Conservation (phyloP, 1,140 invertebrate species). For the Mamestra configurata region DNA sequence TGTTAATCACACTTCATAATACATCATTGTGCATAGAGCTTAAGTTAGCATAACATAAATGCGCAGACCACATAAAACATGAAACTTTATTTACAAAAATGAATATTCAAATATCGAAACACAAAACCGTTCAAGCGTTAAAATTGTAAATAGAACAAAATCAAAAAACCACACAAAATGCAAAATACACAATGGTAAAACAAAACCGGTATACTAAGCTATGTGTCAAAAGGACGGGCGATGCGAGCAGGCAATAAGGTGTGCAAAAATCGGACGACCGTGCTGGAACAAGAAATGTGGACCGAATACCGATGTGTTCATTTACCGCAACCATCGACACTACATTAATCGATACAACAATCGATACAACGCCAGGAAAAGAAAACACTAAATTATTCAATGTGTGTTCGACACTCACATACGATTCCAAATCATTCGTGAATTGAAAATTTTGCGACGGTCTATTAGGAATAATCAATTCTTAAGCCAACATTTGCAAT, state of each 20-base stretch:
- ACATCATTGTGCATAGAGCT: background rate
- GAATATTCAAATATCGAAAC: constrained; percentile 32
- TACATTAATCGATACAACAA: constrained; percentile 56
- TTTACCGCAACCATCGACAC: constrained; percentile 59
- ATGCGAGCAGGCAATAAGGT: constrained; percentile 79
- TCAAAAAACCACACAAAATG: constrained; percentile 66
- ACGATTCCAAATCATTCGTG: constrained; percentile 22
- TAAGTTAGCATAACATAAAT: constrained; percentile 46
- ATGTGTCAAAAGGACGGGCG: constrained; percentile 69
- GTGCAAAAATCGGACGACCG: constrained; percentile 80
- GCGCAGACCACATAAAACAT: constrained; percentile 40
- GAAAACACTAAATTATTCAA: constrained; percentile 15
- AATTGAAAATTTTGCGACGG: constrained; percentile 17
- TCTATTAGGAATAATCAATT: constrained; percentile 37
- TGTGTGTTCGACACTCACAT: background rate
- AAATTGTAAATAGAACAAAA: constrained; percentile 66
- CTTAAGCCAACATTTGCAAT: constrained; percentile 45
- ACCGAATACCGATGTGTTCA: constrained; percentile 74
- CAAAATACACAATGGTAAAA: constrained; percentile 49
- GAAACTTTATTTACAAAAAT: constrained; percentile 28
- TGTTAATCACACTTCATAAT: constrained; percentile 26
- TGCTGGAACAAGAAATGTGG: constrained; percentile 78
- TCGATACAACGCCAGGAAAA: constrained; percentile 18
- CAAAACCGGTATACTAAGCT: constrained; percentile 69
- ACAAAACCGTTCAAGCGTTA: constrained; percentile 53